Base-by-base conservation (phyloP, 2,888 invertebrate genomes). In the Erebia ligea region DNA sequence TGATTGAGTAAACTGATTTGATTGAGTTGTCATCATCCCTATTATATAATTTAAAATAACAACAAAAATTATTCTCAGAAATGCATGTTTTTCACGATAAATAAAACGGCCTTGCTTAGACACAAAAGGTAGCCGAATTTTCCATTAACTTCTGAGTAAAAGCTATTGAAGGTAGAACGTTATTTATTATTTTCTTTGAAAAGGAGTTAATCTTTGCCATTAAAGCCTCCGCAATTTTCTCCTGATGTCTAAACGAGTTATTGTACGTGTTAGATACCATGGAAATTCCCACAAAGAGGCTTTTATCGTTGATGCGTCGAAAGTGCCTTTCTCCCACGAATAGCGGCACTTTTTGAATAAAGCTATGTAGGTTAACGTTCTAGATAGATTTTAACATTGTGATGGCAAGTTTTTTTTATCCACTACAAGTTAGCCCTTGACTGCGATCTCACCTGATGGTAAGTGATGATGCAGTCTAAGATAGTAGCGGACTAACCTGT, bases 221-320 rank as follows among this genome's bases (percentile, higher is more conserved):
- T 45, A 61, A 19, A 45, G 62, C 48, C 62, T 48, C 4, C 61
- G 11, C 62, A 21, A 62, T 62, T 61, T 45, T 21, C 19, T 19
- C 19, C 6, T 48, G 62, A 62, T 21, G 15, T 21, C 21, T 62
- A 62, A 48, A 62, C 62, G 8, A 62, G 62, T 62, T 62, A 62
- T 62, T 62, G 62, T 19, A 45, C 48, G 48, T 13, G 42, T 21
- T 45, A 45, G 61, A 42, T 19, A 45, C 59, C 42, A 61, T 42
- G 62, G 62, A 62, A 25, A 48, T 48, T 48, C 62, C 2, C 21
- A 62, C 62, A 62, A 62, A 62, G 62, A 62, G 62, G 45, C 21
- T 62, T 62, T 62, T 62, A 62, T 21, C 45, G 62, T 62, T 13
- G 42, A 62, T 48, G 62, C 48, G 48, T 19, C 48, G 45, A 45